Evolutionary conservation across 2,797 vertebrate species (phyloP).

Genomic region (Dermochelys coriacea): DNA sequence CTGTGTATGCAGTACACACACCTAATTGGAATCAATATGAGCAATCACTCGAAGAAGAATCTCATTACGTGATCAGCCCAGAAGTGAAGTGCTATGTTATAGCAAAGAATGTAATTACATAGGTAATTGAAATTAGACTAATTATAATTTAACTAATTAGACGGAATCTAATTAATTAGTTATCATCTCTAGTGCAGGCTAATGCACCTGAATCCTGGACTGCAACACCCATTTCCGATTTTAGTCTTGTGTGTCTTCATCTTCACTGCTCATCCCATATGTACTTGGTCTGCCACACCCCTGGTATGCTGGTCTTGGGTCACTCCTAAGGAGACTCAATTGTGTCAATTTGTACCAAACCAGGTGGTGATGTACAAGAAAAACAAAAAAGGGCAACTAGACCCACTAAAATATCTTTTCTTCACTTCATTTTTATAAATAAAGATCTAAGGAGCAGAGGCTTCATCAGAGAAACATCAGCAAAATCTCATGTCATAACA

Average conservation of each 20-base stretch:
- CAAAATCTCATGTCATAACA: not conserved
- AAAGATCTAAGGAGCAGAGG: not conserved
- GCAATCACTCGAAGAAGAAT: not conserved
- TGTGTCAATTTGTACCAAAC: not conserved
- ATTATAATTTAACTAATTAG: not conserved
- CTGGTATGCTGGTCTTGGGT: not conserved
- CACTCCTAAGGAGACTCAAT: not conserved
- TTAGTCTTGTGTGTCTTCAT: not conserved
- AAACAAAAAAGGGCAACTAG: not conserved
- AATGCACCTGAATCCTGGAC: not conserved
- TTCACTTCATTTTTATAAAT: not conserved
- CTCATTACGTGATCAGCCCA: not conserved
- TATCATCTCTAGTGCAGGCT: not conserved
- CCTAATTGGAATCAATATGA: no score
- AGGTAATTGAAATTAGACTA: not conserved
- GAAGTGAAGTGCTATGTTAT: not conserved
- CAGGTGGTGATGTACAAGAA: not conserved
- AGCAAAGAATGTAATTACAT: not conserved
- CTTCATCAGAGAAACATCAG: not conserved
- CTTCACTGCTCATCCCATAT: not conserved
- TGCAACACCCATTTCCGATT: not conserved
- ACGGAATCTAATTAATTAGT: not conserved
- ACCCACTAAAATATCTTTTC: not conserved
- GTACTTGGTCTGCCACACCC: not conserved
- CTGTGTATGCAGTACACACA: no score